Evolutionary conservation across 2,797 vertebrate genomes (phyloP).

Genomic region (Catharus ustulatus): DNA sequence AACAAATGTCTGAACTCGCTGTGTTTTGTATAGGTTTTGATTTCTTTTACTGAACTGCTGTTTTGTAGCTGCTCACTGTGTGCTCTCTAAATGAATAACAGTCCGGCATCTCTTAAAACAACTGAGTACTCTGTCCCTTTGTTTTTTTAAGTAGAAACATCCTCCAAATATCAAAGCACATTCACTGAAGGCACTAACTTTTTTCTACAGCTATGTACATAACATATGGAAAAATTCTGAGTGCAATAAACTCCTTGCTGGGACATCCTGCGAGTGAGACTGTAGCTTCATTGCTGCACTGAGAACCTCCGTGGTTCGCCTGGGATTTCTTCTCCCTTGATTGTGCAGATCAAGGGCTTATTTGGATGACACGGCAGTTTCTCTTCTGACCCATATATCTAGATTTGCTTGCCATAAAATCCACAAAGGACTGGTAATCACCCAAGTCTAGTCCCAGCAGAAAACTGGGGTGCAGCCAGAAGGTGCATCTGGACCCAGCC

Average conservation of each 20-base stretch:
- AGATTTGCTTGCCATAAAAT: neutral
- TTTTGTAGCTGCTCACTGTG: conserved; percentile 8
- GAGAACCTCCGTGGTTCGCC: neutral
- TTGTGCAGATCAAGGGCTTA: neutral
- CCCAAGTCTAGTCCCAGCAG: neutral
- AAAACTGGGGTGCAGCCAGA: conserved; percentile 39
- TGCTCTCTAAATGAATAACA: neutral
- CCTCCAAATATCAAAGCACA: conserved; percentile 29
- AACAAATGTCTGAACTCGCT: neutral
- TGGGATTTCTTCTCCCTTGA: neutral
- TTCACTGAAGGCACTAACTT: neutral
- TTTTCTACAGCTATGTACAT: neutral
- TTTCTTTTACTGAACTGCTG: conserved; percentile 19
- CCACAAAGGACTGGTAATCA: neutral
- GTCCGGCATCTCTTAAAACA: neutral
- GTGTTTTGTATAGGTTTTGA: neutral
- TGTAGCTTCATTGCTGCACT: neutral
- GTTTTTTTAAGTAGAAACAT: conserved; percentile 40
- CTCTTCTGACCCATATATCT: neutral
- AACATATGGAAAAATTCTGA: conserved; percentile 13
- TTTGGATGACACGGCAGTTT: neutral
- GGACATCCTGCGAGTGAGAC: neutral
- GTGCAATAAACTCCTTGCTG: neutral
- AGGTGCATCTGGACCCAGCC: conserved; percentile 44
- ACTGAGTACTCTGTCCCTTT: neutral